Base-by-base conservation (phyloP, 2,888 invertebrate genomes). In the Xestia xanthographa region DNA sequence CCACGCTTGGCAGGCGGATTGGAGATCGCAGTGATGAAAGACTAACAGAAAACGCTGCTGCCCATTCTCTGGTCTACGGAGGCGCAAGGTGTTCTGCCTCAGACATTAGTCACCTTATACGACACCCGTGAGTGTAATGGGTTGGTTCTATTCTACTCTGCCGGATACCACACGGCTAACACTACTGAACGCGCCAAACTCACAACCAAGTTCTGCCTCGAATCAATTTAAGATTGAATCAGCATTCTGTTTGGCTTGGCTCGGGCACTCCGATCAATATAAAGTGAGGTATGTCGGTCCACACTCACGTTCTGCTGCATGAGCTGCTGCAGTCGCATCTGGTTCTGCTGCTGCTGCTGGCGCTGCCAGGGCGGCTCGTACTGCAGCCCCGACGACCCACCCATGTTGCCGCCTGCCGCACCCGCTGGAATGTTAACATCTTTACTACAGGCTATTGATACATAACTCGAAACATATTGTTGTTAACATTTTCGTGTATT, bases 361-460 rank as follows among this genome's bases (percentile, higher is more conserved):
- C 97, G 95, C 91, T 94, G 95, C 96, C 96, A 96, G 74, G 96
- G 95, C 88, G 96, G 96, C 92, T 95, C 95, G 93, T 96, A 96
- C 92, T 95, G 95, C 91, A 96, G 92, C 77, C 94, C 93, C 90
- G 95, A 94, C 41, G 92, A 86, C 83, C 94, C 94, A 69, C 93
- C 90, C 90, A 92, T 88, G 48, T 87, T 92, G 69, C 90, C 85
- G 85, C 79, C 79, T 77, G 75, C 83, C 60, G 38, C 74, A 20
- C 62, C 62, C 4, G 53, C 74, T 34, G 38, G 17, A 14, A 77
- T 45, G 68, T 45, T 38, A 38, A 48, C 20, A 65, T 14, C 2
- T 41, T 56, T 70, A 41, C 38, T 17, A 56, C 1, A 3, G 26
- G 26, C 20, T 11, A 38, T 26, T 26, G 20, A 9, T 38, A 29